A percentile compares a stretch with the other conserved stretches of the same genome.
Conservation (phyloP, 2,797 vertebrate genomes). For the Hypotaenidia philippensis region DNA sequence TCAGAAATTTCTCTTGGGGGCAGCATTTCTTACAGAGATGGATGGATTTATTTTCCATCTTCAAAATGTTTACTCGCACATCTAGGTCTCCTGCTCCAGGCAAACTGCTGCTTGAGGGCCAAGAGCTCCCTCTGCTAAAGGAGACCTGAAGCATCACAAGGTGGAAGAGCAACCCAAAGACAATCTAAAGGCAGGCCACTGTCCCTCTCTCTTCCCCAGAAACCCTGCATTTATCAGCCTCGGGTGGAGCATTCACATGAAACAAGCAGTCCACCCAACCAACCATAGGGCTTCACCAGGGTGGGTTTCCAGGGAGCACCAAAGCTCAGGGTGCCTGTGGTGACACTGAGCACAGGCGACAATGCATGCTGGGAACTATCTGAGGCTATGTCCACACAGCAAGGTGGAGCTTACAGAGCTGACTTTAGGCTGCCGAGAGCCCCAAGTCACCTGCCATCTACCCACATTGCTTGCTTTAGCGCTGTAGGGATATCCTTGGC, state of each 20-base stretch:
- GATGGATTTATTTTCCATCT: slow-evolving; percentile 61
- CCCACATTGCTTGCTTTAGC: background rate
- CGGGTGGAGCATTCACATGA: rapidly evolving
- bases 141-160: rapidly evolving
- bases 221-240: background rate
- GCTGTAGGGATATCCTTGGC: background rate
- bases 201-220: background rate
- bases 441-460: background rate
- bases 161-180: background rate
- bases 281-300: background rate
- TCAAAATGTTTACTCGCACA: slow-evolving; percentile 40
- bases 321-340: background rate
- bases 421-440: background rate
- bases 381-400: background rate
- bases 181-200: background rate
- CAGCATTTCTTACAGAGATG: slow-evolving; percentile 71
- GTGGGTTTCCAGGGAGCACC: background rate
- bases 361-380: background rate
- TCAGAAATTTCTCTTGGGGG: slow-evolving; percentile 71
- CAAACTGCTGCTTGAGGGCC: background rate
- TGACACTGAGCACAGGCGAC: background rate
- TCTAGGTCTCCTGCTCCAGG: background rate
- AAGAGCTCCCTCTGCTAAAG: background rate
- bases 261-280: background rate
- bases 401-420: background rate